These are phyloP conservation scores for Arizona elegans DNA, from an alignment of 2,113 vertebrate genomes.

Conservation along the genomic window DNA sequence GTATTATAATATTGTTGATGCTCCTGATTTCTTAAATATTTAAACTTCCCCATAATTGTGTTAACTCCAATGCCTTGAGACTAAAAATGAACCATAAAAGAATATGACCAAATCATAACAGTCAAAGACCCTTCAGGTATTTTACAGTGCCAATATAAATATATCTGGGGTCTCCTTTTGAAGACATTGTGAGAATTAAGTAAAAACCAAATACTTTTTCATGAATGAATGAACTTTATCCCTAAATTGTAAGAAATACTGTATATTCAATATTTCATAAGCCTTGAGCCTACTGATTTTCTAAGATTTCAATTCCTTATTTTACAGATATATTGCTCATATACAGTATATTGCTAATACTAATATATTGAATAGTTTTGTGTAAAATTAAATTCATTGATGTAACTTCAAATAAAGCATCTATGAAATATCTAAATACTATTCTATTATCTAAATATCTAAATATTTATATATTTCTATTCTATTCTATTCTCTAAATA, in stretches of 20 bases:
- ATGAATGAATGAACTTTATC: not conserved
- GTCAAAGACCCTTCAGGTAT: not conserved
- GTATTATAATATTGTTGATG: not conserved
- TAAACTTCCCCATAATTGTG: not conserved
- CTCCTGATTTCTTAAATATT: not conserved
- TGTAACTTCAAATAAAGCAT: not conserved
- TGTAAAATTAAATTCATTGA: not conserved
- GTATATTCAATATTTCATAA: not conserved
- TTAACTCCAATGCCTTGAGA: not conserved
- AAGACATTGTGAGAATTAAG: not conserved
- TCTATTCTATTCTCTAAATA: not conserved
- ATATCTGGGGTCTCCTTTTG: not conserved
- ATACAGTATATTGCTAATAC: not conserved
- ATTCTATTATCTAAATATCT: too few species aligned
- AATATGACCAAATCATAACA: not conserved
- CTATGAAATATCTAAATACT: not conserved
- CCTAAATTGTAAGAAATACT: not conserved
- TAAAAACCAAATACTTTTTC: not conserved
- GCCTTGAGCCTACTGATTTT: not conserved
- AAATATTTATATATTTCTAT: too few species aligned
- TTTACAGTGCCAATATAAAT: not conserved
- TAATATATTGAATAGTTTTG: not conserved
- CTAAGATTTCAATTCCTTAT: not conserved
- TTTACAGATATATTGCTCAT: not conserved
- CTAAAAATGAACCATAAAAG: not conserved